These are phyloP conservation scores for Berghia stephanieae DNA, from an alignment of 1,140 invertebrate species.

Conservation along the genomic window DNA sequence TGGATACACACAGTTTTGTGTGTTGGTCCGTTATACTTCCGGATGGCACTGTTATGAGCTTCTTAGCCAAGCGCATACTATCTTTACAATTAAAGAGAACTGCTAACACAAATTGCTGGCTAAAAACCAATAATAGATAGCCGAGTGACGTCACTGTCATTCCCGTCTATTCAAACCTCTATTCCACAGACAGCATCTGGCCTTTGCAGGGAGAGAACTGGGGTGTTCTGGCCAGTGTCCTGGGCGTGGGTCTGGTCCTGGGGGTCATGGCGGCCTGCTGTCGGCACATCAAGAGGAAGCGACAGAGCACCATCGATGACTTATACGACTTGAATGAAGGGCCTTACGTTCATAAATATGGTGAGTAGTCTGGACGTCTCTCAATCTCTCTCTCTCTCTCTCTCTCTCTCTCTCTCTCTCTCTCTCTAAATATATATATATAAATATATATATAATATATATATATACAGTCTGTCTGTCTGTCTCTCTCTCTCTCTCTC, in stretches of 20 bases:
- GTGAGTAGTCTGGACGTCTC: too few relatives aligned
- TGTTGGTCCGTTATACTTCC: too few relatives aligned
- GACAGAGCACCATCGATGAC: conserved; percentile 28
- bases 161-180: too few relatives aligned
- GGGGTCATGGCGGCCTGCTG: conserved; percentile 35
- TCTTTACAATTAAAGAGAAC: not conserved
- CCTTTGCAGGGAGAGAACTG: conserved; percentile 40
- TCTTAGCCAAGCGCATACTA: conserved; percentile 13
- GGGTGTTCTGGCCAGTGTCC: conserved; percentile 32
- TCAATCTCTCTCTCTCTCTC: not conserved
- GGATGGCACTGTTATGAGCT: too few relatives aligned
- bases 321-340: conserved; percentile 40
- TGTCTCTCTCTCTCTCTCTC: not conserved
- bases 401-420: not conserved
- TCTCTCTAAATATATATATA: not conserved
- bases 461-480: not conserved
- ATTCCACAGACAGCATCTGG: conserved; percentile 5
- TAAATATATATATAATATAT: not conserved
- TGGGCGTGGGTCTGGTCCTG: conserved; percentile 32
- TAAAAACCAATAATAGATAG: not conserved
- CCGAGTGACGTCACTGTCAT: not conserved
- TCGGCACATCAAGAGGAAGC: conserved; percentile 25
- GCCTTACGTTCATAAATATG: conserved; percentile 41
- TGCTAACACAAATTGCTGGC: not conserved
- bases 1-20: too few relatives aligned